Base-by-base conservation (phyloP, 2,113 vertebrate genomes). In the Sylvia atricapilla region DNA sequence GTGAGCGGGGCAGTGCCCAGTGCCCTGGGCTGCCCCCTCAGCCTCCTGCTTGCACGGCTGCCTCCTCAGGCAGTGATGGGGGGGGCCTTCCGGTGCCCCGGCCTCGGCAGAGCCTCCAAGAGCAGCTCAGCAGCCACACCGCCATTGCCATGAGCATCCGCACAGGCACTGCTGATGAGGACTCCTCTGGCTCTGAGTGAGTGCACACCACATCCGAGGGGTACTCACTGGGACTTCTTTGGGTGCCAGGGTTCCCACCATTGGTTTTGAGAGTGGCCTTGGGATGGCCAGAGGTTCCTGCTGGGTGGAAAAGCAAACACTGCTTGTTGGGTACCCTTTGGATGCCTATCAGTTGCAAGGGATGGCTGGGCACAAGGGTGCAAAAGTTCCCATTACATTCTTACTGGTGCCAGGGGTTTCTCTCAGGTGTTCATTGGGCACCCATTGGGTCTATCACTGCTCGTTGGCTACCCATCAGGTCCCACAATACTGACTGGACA, bases 151-250 rank as follows among this genome's bases (percentile, higher is more conserved):
- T 99, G 98, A 98, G 98, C 95, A 98, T 99, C 98, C 98, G 98
- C 89, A 98, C 98, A 0, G 98, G 98, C 96, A 98, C 98, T 0
- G 98, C 98, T 94, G 98, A 99, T 2, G 98, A 99, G 37, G 99
- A 99, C 96, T 99, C 99, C 0, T 99, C 99, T 3, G 99, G 98
- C 94, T 99, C 99, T 37, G 99, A 99, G 99, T 99, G 98, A 99
- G 99, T 99, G 78, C 41, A 37, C 22, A 33, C 22, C 27, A 73
- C 15, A 37, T 50, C 69, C 0, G 0, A 53, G 46, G 21, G 43
- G 35, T 50, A 31, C 35, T 86, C 25, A 25, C 4, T 67, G 52
- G 35, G 66, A n/a, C 7, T 25, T 79, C 25, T 52, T 52, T 37
- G 44, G 37, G 33, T 67, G 60, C 37, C 37, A 52, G 25, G 31